These are phyloP conservation scores for Drosophila flavopinicola DNA, from an alignment of 2,888 invertebrate species.

Conservation along the genomic window DNA sequence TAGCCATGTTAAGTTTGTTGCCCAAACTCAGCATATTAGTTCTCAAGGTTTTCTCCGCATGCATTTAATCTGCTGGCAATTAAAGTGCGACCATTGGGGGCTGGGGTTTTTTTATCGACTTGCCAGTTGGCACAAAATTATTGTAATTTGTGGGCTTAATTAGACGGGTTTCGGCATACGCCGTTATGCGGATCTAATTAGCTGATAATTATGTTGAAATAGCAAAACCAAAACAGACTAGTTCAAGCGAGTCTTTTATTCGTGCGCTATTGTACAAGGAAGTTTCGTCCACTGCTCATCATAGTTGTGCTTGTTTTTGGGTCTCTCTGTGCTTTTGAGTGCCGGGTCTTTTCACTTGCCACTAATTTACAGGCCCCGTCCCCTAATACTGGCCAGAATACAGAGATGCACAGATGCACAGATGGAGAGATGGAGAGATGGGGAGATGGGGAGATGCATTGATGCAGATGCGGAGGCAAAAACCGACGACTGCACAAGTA, in stretches of 20 bases:
- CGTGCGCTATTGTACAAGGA: not conserved
- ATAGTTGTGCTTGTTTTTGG: conserved; percentile 9
- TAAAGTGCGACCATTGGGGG: conserved; percentile 28
- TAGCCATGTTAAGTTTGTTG: conserved; percentile 17
- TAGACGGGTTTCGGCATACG: conserved; percentile 44
- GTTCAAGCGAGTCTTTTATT: conserved; percentile 7
- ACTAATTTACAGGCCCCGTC: not conserved
- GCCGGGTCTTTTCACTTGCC: conserved; percentile 23
- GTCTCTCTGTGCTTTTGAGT: conserved; percentile 36
- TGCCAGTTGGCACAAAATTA: conserved; percentile 16
- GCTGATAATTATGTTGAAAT: conserved; percentile 53
- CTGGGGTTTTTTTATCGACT: conserved; percentile 3
- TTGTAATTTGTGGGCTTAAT: conserved; percentile 60
- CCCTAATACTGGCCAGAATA: conserved; percentile 6
- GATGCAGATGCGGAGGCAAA: conserved; percentile 20
- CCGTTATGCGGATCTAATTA: conserved; percentile 56
- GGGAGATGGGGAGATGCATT: conserved; percentile 3
- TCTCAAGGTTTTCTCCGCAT: conserved; percentile 29
- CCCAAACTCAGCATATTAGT: conserved; percentile 9
- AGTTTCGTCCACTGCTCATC: not conserved
- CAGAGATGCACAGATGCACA: conserved; percentile 1
- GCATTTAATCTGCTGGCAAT: conserved; percentile 49
- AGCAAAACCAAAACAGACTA: not conserved
- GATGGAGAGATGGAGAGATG: not conserved
- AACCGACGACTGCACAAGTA: conserved; percentile 49